Conservation (phyloP, 2,113 vertebrate genomes). For the Ceratotherium simum region DNA sequence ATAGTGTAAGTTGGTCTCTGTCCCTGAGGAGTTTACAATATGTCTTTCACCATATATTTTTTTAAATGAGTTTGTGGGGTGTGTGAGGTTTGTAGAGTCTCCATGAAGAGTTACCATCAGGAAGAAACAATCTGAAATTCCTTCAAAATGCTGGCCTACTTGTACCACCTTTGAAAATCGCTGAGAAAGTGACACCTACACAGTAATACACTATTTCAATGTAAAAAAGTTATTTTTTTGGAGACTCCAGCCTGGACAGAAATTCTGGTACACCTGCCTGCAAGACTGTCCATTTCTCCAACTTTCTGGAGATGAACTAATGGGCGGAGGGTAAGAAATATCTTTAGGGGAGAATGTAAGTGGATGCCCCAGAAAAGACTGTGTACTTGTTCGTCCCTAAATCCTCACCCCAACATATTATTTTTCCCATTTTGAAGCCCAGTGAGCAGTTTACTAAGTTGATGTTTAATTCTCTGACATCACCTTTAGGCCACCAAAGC, state of each 20-base stretch:
- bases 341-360: background rate
- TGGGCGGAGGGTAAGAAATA: background rate
- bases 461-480: background rate
- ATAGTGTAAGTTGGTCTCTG: background rate
- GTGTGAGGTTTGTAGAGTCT: background rate
- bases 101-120: background rate
- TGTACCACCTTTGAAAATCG: background rate
- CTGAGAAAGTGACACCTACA: background rate
- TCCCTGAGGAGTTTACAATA: background rate
- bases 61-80: background rate
- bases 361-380: background rate
- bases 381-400: background rate
- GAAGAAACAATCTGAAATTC: background rate
- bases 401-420: background rate
- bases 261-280: background rate
- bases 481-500: background rate
- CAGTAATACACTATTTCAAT: background rate
- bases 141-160: background rate
- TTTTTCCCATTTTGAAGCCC: background rate
- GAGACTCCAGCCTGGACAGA: background rate
- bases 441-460: background rate
- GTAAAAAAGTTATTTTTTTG: background rate
- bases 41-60: background rate
- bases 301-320: background rate
- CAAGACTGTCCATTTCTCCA: background rate